Base-by-base conservation (phyloP, 2,113 vertebrate genomes). In the Siniperca knerii region DNA sequence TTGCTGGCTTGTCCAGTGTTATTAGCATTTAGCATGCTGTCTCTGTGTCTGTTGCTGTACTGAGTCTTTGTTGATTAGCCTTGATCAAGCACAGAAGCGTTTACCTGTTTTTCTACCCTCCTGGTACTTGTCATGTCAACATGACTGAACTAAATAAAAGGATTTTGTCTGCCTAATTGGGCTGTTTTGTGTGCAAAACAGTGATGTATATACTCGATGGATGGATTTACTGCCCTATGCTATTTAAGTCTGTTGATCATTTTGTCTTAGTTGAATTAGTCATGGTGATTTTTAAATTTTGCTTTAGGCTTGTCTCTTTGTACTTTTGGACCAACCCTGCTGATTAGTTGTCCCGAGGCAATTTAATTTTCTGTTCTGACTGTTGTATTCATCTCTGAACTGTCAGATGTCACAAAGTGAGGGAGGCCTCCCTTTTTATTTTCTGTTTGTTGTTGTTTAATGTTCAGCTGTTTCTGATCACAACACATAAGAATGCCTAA, bases 11-110 rank as follows among this genome's bases (percentile, higher is more conserved):
- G 37, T 81, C 57, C 55, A 60, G 8, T 87, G 76, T 90, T 87
- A 75, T 90, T 89, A 89, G 88, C 84, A 81, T 79, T 69, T 82
- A 87, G 81, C 86, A 75, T 82, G 42, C 6, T 67, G 52, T 64
- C 33, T 50, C 48, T 62, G 55, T 71, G 25, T 74, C 33, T 75
- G 42, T 35, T 40, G 58, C 64, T 83, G 55, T 61, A 10, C 16
- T 76, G 67, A 65, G 9, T 58, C 18, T 81, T 11, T 54, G 7
- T 57, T 69, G 29, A 77, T 67, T 25, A 81, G 58, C 74, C 13
- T 52, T 61, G 15, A 76, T 50, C 64, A 0, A 58, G 8, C 50
- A 55, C n/a, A 62, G 48, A 62, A 25, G 20, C 70, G 1, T 82
- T 74, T 20, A 57, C 40, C 42, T 44, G 18, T 46, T 68, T 72